These are phyloP conservation scores for Mactra quadrangularis DNA, from an alignment of 1,140 invertebrate genomes.

Conservation along the genomic window DNA sequence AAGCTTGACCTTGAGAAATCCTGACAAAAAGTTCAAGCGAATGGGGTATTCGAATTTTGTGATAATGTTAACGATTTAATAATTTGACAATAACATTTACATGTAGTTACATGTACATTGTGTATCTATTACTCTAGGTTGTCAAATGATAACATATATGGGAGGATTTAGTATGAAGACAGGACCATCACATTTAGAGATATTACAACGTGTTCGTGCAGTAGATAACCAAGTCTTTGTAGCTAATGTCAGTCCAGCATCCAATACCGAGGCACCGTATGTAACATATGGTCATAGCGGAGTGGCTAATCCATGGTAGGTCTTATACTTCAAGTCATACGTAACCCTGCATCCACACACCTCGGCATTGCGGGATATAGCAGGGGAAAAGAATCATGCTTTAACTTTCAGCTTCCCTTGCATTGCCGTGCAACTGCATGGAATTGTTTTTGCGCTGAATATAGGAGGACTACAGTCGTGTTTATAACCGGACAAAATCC, in stretches of 20 bases:
- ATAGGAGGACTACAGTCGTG: no score
- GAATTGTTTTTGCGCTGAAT: not conserved
- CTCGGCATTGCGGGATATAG: not conserved
- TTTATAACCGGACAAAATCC: no score
- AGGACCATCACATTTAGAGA: constrained; percentile 41
- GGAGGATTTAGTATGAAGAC: constrained; percentile 57
- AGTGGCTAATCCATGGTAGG: constrained; percentile 53
- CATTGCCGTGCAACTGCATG: not conserved
- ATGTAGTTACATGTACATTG: no score
- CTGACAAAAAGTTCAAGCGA: no score
- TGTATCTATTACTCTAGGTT: no score
- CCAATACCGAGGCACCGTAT: constrained; percentile 41
- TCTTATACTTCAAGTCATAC: no score
- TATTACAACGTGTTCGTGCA: constrained; percentile 42
- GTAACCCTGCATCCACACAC: not conserved
- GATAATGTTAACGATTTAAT: no score
- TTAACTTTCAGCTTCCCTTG: not conserved
- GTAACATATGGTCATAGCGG: constrained; percentile 60
- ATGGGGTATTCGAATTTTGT: no score
- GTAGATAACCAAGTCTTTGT: constrained; percentile 59
- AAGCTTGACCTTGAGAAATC: no score
- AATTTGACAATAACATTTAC: no score
- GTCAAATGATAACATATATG: constrained; percentile 42
- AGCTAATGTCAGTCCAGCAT: constrained; percentile 49
- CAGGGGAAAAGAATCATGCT: not conserved